phyloP scores from a whole-genome alignment of 2,113 vertebrate species.

The Phasianus colchicus region DNA sequence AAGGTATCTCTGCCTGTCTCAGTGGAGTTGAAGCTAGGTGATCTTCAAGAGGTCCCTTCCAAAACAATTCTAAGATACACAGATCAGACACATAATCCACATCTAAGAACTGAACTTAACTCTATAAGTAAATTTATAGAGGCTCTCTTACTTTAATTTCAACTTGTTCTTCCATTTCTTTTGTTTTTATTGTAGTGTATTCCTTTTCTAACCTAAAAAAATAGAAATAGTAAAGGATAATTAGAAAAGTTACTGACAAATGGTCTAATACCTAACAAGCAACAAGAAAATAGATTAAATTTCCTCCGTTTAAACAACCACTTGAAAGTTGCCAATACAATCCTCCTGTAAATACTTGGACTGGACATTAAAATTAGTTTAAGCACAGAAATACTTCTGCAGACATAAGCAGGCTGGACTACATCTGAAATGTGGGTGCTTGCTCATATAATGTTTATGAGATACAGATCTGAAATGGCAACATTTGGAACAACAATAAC shows the following conservation, averaged over 20 bases:
- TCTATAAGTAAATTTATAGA: not conserved
- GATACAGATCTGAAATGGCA: not conserved
- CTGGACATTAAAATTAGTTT: not conserved
- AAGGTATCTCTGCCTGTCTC: not conserved
- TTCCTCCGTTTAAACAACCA: not conserved
- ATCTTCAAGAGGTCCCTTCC: not conserved
- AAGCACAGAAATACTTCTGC: not conserved
- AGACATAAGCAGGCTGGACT: not conserved
- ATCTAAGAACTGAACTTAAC: not conserved
- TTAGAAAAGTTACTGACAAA: not conserved
- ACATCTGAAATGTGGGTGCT: not conserved
- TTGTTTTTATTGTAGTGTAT: constrained; percentile 99
- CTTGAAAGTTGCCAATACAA: not conserved
- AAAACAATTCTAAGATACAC: not conserved
- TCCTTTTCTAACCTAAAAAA: constrained; percentile 94
- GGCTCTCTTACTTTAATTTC: constrained; percentile 92
- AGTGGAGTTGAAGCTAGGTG: not conserved
- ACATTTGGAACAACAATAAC: not conserved
- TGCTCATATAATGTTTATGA: not conserved
- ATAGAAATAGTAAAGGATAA: not conserved
- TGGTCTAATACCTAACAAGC: not conserved
- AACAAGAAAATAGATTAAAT: not conserved
- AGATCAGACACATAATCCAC: not conserved
- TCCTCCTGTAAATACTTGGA: not conserved
- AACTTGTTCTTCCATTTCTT: constrained; percentile 99